Conservation (phyloP, 2,797 vertebrate species). For the Peromyscus aztecus region DNA sequence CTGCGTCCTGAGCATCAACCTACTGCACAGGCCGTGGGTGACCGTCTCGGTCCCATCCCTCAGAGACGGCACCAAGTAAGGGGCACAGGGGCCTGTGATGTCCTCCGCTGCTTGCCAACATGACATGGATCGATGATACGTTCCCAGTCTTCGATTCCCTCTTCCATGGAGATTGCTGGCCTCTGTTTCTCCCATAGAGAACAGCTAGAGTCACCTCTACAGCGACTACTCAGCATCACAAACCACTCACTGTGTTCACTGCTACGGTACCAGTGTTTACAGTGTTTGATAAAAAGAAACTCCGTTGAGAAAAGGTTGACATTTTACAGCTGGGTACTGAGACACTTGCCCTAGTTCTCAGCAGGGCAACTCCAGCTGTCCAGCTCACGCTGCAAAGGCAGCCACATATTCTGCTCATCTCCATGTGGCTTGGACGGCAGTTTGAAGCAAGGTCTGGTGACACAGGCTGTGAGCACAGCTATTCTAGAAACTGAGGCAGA, state of each 20-base stretch:
- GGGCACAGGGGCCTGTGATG: not conserved
- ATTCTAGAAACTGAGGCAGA: not conserved
- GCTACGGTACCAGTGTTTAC: not conserved
- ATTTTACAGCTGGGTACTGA: not conserved
- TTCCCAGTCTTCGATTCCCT: not conserved
- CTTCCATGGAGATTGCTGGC: not conserved
- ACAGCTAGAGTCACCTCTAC: not conserved
- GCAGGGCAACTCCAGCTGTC: not conserved
- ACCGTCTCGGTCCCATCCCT: not conserved
- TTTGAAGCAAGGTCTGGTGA: not conserved
- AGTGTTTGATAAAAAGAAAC: not conserved
- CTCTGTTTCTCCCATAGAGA: not conserved
- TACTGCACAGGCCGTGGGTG: not conserved
- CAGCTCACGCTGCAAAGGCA: not conserved
- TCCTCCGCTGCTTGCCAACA: not conserved
- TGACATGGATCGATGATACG: not conserved
- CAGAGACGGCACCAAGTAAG: not conserved
- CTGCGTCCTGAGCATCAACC: not conserved
- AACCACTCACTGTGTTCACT: not conserved
- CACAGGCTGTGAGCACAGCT: not conserved
- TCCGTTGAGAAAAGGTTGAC: constrained; percentile 17
- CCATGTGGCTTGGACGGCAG: not conserved
- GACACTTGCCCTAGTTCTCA: not conserved
- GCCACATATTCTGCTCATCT: not conserved
- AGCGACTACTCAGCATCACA: not conserved